A percentile compares a stretch with the other conserved stretches of the same genome.
phyloP scores from a whole-genome alignment of 2,888 invertebrate genomes.

The Lysandra coridon region DNA sequence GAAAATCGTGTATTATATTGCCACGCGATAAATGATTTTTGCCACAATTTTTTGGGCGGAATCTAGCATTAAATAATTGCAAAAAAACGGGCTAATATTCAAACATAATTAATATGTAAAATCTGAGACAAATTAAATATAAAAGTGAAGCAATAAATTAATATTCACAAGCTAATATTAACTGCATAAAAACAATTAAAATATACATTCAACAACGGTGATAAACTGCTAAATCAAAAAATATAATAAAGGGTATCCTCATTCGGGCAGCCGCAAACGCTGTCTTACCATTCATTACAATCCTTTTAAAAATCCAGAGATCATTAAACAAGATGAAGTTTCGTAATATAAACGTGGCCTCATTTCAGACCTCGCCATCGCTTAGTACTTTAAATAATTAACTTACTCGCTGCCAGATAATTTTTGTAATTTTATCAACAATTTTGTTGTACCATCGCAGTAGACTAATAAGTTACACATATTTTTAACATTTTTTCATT shows the following conservation, averaged over 20 bases:
- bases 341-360: slow-evolving; percentile 3
- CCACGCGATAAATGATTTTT: no score
- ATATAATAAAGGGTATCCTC: background rate
- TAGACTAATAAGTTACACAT: no score
- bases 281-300: background rate
- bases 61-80: no score
- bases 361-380: background rate
- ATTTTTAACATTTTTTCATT: no score
- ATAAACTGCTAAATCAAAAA: background rate
- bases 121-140: no score
- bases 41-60: no score
- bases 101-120: no score
- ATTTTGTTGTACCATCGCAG: background rate
- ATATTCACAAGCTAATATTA: background rate
- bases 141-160: no score
- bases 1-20: no score
- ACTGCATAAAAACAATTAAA: background rate
- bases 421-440: background rate
- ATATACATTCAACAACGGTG: background rate
- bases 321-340: background rate
- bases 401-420: background rate
- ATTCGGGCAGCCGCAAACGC: background rate
- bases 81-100: no score
- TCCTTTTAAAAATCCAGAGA: background rate
- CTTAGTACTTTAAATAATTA: slow-evolving; percentile 11